Evolutionary conservation across 2,113 vertebrate species (phyloP), one percentile per base, ranked within the genome.

Genomic region (Pachyramphus minor): DNA sequence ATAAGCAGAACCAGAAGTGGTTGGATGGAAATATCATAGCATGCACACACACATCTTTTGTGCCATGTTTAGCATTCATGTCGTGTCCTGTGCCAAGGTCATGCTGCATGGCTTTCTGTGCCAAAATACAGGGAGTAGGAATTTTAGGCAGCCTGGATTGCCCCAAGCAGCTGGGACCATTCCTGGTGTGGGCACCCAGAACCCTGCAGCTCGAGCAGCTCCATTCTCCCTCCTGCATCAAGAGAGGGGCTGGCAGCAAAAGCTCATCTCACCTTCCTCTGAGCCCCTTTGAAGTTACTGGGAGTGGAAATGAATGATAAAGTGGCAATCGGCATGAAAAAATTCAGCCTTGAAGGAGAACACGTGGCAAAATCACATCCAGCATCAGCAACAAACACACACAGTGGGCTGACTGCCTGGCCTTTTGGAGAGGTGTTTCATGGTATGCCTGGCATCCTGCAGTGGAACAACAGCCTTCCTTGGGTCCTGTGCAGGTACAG

Each of bases 311-410:
- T 24, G 25, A 62, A 45, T 28, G 69, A 20, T 44, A 20, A 79
- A 55, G 35, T 5, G 0, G 28, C 44, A 63, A 33, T n/a, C 8
- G 1, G 24, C 6, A 0, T 31, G n/a, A 75, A 78, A 75, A 84
- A 93, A 81, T 58, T 66, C 45, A 84, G 19, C 45, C 81, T 84
- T 71, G 50, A 69, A 79, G 45, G 20, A 80, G 20, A 62, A 35
- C 50, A 39, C 14, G 6, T 42, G 68, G 60, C 39, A 74, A 50
- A 77, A 47, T 66, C 31, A 16, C n/a, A 66, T 6, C 35, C 30
- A 71, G 23, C 37, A 44, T 66, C 5, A 21, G 25, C 59, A 85
- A 18, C 55, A 91, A 81, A 24, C 24, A 59, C 16, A 8, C 1
- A 3, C 0, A 1, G 33, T 35, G 18, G 33, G 28, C 31, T 63